Conservation (phyloP, 1,140 invertebrate genomes). For the Ephestia elutella region DNA sequence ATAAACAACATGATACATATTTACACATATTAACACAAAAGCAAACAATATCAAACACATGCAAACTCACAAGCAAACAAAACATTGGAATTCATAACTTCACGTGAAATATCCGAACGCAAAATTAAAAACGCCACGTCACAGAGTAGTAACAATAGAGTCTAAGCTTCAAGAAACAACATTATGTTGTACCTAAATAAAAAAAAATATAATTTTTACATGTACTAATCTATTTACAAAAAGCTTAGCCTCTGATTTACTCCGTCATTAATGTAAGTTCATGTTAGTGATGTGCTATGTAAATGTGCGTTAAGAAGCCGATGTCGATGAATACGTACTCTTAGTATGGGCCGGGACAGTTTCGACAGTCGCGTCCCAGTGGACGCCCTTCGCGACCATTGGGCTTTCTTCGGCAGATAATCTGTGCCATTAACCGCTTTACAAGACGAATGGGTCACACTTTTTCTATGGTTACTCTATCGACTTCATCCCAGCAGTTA, state of each 20-base stretch:
- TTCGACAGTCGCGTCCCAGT: conserved; percentile 53
- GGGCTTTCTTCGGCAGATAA: conserved; percentile 35
- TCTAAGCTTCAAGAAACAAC: neutral
- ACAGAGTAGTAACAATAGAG: neutral
- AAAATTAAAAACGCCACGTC: neutral
- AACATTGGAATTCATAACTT: neutral
- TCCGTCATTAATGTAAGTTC: neutral
- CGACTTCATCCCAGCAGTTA: conserved; percentile 75
- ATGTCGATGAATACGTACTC: conserved; percentile 53
- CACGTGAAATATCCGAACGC: neutral
- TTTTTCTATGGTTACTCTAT: conserved; percentile 75
- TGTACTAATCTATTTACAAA: no score
- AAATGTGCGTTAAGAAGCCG: conserved; percentile 28
- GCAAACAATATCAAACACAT: conserved; percentile 10
- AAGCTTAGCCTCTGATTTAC: neutral
- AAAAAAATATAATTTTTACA: no score
- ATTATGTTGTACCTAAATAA: neutral
- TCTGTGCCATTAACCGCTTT: conserved; percentile 51
- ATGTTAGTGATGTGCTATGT: conserved; percentile 5
- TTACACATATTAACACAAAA: conserved; percentile 3
- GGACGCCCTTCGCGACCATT: conserved; percentile 47
- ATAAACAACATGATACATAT: conserved; percentile 4
- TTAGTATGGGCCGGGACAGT: conserved; percentile 58
- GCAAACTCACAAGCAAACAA: conserved; percentile 5
- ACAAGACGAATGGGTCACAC: conserved; percentile 43